Evolutionary conservation across 2,888 invertebrate genomes (phyloP), one percentile per base, ranked within the genome.

Genomic region (Drosophila bunnanda): DNA sequence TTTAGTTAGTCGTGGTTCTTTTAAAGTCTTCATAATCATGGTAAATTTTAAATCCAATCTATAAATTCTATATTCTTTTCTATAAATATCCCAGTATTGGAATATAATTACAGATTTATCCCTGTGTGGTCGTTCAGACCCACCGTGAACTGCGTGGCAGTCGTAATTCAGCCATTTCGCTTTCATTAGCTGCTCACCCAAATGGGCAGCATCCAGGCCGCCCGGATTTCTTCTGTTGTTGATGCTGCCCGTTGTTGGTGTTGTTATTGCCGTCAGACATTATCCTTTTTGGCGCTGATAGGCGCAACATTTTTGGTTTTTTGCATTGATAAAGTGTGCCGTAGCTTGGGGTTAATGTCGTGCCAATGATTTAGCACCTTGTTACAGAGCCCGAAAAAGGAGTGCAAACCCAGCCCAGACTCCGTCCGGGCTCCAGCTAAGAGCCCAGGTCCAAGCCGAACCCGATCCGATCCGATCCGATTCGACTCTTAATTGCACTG

Each of bases 311-410:
- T 78, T 77, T 70, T 80, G 65, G 69, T 62, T 57, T 58, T 70
- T 62, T 39, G 88, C 90, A 91, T 91, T 91, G 91, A 91, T 91
- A 90, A 91, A 91, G 91, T 91, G 89, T 84, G 87, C 90, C 88
- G 90, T 91, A 89, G 85, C 89, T 91, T 91, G 87, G 91, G 90
- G 91, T 91, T 91, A 91, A 90, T 91, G 91, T 91, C 91, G 89
- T 76, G 79, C 90, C 90, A 90, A 91, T 91, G 91, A 91, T 91
- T 91, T 91, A 91, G 90, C 90, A 91, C 89, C 91, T 91, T 89
- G 91, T 91, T 91, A 90, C 89, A 85, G 76, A 57, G 55, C 62
- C 62, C 41, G 34, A 32, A 64, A 62, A 34, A 36, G 65, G 52
- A 62, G 52, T 36, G 13, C 52, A 25, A 22, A 52, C 46, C 60